Conservation (phyloP, 2,113 vertebrate species). For the Clinocottus analis region DNA sequence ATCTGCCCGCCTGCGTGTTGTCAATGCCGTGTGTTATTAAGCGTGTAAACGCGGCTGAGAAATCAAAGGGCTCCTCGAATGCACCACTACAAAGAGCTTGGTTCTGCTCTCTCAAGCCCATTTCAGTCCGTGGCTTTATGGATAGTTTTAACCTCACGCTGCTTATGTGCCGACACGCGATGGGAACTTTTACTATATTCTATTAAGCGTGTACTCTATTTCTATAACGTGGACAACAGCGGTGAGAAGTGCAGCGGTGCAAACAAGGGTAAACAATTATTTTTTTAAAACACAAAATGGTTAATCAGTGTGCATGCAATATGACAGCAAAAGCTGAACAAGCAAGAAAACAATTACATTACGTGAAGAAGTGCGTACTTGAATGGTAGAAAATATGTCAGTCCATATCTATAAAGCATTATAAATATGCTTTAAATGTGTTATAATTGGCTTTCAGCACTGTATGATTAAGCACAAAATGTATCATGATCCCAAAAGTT, state of each 20-base stretch:
- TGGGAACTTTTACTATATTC: not conserved
- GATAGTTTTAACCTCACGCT: not conserved
- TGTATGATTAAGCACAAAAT: too few species aligned
- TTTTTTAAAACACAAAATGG: too few species aligned
- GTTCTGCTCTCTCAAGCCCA: constrained; percentile 8
- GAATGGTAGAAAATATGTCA: not conserved
- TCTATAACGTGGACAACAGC: not conserved
- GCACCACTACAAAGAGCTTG: constrained; percentile 24
- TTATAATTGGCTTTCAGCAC: not conserved
- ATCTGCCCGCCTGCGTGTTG: constrained; percentile 29
- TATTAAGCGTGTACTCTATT: not conserved
- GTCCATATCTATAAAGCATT: not conserved
- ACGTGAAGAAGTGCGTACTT: not conserved
- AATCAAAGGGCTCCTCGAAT: constrained; percentile 75
- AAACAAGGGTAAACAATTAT: too few species aligned
- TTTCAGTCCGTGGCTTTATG: constrained; percentile 5
- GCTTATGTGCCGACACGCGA: not conserved
- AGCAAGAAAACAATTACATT: not conserved
- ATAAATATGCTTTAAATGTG: not conserved
- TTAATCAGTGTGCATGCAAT: not conserved
- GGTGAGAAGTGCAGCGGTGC: too few species aligned
- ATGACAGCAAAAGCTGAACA: not conserved
- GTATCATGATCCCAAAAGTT: too few species aligned
- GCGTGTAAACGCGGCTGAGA: constrained; percentile 69
- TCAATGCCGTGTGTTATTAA: constrained; percentile 58